These are phyloP conservation scores for Eucidaris tribuloides DNA, from an alignment of 35 echinoderm and acorn worm species.

Conservation along the genomic window DNA sequence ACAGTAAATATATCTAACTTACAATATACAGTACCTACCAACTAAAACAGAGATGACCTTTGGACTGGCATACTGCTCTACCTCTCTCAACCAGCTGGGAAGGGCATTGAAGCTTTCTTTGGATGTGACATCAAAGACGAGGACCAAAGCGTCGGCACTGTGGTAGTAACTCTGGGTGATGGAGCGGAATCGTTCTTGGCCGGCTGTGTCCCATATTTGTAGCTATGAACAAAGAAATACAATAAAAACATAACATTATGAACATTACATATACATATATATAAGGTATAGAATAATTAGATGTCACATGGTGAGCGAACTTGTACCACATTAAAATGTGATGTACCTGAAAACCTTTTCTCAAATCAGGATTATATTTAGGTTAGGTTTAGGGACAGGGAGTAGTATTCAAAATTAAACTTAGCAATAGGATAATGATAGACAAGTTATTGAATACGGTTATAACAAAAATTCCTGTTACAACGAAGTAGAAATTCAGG, in stretches of 20 bases:
- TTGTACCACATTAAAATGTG: too few relatives aligned
- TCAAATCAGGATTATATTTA: too few relatives aligned
- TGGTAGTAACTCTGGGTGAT: constrained; percentile 99
- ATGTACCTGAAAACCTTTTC: too few relatives aligned
- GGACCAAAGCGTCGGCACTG: constrained; percentile 92
- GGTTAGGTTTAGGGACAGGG: too few relatives aligned
- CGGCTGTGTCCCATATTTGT: constrained; percentile 98
- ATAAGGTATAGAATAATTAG: too few relatives aligned
- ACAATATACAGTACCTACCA: constrained; percentile 53
- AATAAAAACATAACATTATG: background rate
- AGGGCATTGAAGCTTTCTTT: constrained; percentile 90
- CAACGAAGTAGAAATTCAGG: too few relatives aligned
- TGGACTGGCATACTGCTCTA: constrained; percentile 93
- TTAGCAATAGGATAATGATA: too few relatives aligned
- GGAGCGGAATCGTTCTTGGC: constrained; percentile 94
- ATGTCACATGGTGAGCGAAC: too few relatives aligned
- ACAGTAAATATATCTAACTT: background rate
- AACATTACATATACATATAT: too few relatives aligned
- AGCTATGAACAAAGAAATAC: constrained; percentile 33
- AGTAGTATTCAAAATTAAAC: too few relatives aligned
- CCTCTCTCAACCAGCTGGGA: constrained; percentile 95
- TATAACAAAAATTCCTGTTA: too few relatives aligned
- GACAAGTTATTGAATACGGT: too few relatives aligned
- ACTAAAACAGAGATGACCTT: constrained; percentile 96
- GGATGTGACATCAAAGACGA: constrained; percentile 97